Base-by-base conservation (phyloP, 2,797 vertebrate genomes). In the Cyclura pinguis region DNA sequence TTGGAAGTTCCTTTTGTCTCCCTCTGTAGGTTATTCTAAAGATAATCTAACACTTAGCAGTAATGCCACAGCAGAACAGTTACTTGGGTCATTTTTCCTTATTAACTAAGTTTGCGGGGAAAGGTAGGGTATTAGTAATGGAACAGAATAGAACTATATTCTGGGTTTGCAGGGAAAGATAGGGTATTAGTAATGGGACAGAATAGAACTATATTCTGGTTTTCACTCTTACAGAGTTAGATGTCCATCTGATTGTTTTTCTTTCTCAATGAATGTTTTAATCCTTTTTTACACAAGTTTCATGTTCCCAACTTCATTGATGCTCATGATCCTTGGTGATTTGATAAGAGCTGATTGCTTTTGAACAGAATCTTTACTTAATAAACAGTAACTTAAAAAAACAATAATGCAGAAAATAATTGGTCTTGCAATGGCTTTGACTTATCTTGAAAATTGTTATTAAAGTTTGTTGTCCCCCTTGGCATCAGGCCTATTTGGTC, bases 301-400 rank as follows among this genome's bases (percentile, higher is more conserved):
- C 5, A 29, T 29, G 24, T 72, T 27, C 22, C 18, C 9, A 73
- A 85, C 9, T 72, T 35, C 1, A 6, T 38, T 57, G n/a, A 18
- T 24, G 1, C 16, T 38, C 13, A 10, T 6, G 0, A n/a, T 38
- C 29, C 20, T 32, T 80, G 42, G 13, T 87, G 35, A 12, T 32
- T 69, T 69, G 16, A 73, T 88, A 20, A 84, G 52, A 2, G 62
- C 76, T 73, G 67, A 69, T 47, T 78, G 80, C 81, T 12, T 32
- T 77, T 62, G 20, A 87, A 88, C 72, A 93, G 18, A 1, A 62
- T 64, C 42, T 80, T 14, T 52, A 32, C 2, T 80, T 85, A 77
- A 80, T 67, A 84, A 72, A 50, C 47, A 87, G 38, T 89, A 35
- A 32, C 24, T 29, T 67, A 91, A 93, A 93, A 52, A n/a, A 24